Percentiles rank a stretch among this genome's conserved stretches.
These are phyloP conservation scores for Petrolisthes manimaculis DNA, from an alignment of 2,888 invertebrate species.

Conservation along the genomic window DNA sequence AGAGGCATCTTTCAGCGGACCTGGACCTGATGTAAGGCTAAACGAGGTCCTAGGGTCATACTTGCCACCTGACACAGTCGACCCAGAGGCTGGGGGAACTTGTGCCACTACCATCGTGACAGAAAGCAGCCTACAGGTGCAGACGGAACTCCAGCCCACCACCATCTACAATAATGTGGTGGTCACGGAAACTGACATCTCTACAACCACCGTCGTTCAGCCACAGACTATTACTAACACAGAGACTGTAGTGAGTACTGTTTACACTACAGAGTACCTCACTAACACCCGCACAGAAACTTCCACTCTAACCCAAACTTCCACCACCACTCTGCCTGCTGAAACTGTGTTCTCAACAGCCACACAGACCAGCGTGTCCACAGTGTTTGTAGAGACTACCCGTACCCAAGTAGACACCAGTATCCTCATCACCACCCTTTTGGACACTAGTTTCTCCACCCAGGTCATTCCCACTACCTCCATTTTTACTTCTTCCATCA, in stretches of 20 bases:
- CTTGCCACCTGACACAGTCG: slow-evolving; percentile 46
- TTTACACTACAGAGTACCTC: slow-evolving; percentile 53
- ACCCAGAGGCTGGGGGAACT: slow-evolving; percentile 10
- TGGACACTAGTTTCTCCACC: slow-evolving; percentile 51
- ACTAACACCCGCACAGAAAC: slow-evolving; percentile 59
- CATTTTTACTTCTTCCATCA: slow-evolving; percentile 34
- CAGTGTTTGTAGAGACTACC: slow-evolving; percentile 49
- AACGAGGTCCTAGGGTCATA: slow-evolving; percentile 42
- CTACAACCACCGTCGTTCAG: slow-evolving; percentile 40
- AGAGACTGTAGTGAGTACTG: slow-evolving; percentile 53
- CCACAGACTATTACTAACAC: slow-evolving; percentile 54
- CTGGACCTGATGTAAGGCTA: not conserved
- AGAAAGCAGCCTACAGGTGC: slow-evolving; percentile 20
- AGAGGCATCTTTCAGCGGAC: slow-evolving; percentile 21
- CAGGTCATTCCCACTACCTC: slow-evolving; percentile 41
- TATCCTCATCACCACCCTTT: slow-evolving; percentile 42
- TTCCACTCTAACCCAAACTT: slow-evolving; percentile 42
- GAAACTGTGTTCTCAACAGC: slow-evolving; percentile 59
- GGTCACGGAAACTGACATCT: slow-evolving; percentile 48
- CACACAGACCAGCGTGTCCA: slow-evolving; percentile 52
- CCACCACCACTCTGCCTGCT: slow-evolving; percentile 42
- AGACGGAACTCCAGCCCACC: slow-evolving; percentile 50
- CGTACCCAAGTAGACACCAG: slow-evolving; percentile 40
- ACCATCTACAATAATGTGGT: slow-evolving; percentile 54
- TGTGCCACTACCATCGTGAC: slow-evolving; percentile 51